Base-by-base conservation (phyloP, 2,797 vertebrate genomes). In the Gymnothorax javanicus region DNA sequence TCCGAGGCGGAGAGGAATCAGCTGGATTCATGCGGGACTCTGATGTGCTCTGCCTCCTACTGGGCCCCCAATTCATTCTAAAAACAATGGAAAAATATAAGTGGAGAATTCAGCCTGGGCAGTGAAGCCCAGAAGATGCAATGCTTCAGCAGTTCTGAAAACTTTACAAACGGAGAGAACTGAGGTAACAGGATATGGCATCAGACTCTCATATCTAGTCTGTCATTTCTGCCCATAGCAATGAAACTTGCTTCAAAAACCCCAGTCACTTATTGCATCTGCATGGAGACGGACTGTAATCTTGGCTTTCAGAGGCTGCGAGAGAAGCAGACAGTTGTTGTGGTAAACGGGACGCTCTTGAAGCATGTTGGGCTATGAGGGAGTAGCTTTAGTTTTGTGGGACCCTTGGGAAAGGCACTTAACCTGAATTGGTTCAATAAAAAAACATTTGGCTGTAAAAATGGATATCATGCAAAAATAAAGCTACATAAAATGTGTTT, bases 401-500 rank as follows among this genome's bases (percentile, higher is more conserved):
- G 43, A 50, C 27, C 33, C 73, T 43, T 50, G 73, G 43, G 73
- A 12, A 50, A 75, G 33, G 73, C 33, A 17, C 73, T 75, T 75
- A 75, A 75, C 73, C 33, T 75, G 73, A 75, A 50, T 43, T 50
- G 73, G 11, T 50, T 50, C 33, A 75, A 50, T 75, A 75, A 75
- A 43, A 43, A 75, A 75, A 50, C 33, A 15, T 75, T 43, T 23
- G 1, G 73, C 33, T 43, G 27, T 50, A 75, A 13, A 75, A 43
- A 50, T 75, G 73, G 73, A 50, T 75, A 75, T 43, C 73, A 75
- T 50, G 73, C 27, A 50, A 75, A 75, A 75, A 50, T 43, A 75
- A 75, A 75, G 13, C 73, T 20, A 75, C 12, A 33, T 13, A 75
- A 75, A 75, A 17, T 52, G 50, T 20, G 75, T 56, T 79, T 15